A percentile compares a stretch with the other conserved stretches of the same genome.
Evolutionary conservation across 23 tunicate genomes (phyloP).

Genomic region (Aplidium turbinatum): DNA sequence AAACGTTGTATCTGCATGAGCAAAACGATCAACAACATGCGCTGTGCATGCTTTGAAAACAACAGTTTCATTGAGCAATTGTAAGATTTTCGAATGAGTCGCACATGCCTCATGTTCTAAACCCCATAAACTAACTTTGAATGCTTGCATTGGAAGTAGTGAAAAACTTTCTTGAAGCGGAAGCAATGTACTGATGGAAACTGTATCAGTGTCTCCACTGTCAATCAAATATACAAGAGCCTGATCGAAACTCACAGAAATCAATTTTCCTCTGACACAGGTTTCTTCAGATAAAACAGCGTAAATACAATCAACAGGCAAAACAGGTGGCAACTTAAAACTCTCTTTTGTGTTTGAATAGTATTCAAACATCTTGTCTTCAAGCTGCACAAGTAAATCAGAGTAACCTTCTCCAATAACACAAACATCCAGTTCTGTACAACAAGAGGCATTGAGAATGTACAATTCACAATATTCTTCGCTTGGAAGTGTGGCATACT

Average conservation of each 20-base stretch:
- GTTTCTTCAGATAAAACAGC: constrained; percentile 59
- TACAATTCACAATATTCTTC: constrained; percentile 44
- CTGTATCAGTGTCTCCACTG: constrained; percentile 45
- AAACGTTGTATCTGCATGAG: neutral
- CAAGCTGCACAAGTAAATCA: constrained; percentile 38
- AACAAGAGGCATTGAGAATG: constrained; percentile 44
- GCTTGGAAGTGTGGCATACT: constrained; percentile 24
- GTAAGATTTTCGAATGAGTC: constrained; percentile 34
- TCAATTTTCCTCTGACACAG: constrained; percentile 47
- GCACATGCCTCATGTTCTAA: constrained; percentile 32
- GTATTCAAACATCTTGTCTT: constrained; percentile 39
- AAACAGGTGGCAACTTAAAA: constrained; percentile 9
- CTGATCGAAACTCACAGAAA: constrained; percentile 20
- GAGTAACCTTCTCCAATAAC: constrained; percentile 55
- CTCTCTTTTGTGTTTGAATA: constrained; percentile 15
- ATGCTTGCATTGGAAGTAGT: constrained; percentile 48
- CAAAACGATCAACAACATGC: constrained; percentile 19
- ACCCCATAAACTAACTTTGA: constrained; percentile 45
- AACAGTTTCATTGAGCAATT: constrained; percentile 32
- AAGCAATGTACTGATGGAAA: constrained; percentile 6
- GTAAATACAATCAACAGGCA: constrained; percentile 51
- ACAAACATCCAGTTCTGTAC: constrained; percentile 66
- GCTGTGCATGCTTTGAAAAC: constrained; percentile 34
- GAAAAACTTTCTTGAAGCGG: constrained; percentile 32
- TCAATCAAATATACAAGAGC: constrained; percentile 54